Percentiles rank a stretch among this genome's conserved stretches.
phyloP scores from a whole-genome alignment of 1,140 invertebrate species.

The Probaryconus sp. region DNA sequence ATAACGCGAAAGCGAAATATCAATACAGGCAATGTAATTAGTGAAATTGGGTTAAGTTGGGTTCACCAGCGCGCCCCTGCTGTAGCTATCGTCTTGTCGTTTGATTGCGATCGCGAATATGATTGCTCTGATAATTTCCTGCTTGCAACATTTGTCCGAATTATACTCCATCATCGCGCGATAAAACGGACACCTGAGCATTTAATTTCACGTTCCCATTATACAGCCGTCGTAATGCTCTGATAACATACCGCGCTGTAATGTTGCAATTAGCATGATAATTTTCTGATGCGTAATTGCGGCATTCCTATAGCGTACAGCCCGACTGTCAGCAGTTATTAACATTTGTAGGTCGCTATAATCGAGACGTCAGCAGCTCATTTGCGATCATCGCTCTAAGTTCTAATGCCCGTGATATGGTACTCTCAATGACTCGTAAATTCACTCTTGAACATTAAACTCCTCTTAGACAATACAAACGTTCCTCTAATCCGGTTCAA shows the following conservation, averaged over 20 bases:
- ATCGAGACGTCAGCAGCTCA: conserved; percentile 28
- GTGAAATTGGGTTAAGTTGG: conserved; percentile 58
- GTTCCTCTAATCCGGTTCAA: too few relatives aligned
- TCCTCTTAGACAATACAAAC: too few relatives aligned
- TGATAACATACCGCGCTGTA: conserved; percentile 56
- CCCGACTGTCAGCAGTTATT: conserved; percentile 37
- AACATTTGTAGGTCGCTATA: conserved; percentile 53
- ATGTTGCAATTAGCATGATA: conserved; percentile 62
- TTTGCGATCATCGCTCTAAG: conserved; percentile 25
- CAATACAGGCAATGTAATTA: conserved; percentile 53
- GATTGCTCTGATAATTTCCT: conserved; percentile 60
- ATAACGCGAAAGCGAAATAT: conserved; percentile 52
- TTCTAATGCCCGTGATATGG: conserved; percentile 9
- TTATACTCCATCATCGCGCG: conserved; percentile 57
- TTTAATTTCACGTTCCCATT: conserved; percentile 60
- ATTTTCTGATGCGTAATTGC: conserved; percentile 58
- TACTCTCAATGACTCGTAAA: too few relatives aligned
- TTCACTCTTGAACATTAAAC: too few relatives aligned
- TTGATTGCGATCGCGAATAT: conserved; percentile 58
- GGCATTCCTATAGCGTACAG: conserved; percentile 51
- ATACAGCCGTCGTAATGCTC: conserved; percentile 54
- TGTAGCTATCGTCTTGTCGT: conserved; percentile 55
- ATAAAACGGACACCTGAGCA: conserved; percentile 61
- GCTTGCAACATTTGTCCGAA: conserved; percentile 55
- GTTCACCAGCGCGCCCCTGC: conserved; percentile 40